Evolutionary conservation across 2,888 invertebrate species (phyloP).

Genomic region (Nomada hirtipes): DNA sequence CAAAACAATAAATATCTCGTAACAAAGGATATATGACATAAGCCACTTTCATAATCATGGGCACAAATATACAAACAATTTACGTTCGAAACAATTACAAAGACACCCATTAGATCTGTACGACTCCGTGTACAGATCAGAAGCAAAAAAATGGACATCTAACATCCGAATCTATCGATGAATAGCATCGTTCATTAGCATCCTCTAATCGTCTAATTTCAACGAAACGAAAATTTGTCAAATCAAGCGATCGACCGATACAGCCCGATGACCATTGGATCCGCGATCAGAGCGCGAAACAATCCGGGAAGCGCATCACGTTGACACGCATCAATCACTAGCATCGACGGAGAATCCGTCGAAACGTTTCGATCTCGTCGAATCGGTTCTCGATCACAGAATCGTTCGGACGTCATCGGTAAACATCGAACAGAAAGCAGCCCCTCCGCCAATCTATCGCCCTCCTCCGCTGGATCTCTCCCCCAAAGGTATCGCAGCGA

Average conservation of each 20-base stretch:
- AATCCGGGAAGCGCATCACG: neutral
- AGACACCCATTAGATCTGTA: too few relatives aligned
- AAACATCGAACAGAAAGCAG: slow-evolving; percentile 6
- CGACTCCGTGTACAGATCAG: too few relatives aligned
- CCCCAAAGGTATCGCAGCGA: neutral
- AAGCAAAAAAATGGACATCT: too few relatives aligned
- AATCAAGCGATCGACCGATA: neutral
- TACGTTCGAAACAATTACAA: too few relatives aligned
- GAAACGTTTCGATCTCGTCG: slow-evolving; percentile 11
- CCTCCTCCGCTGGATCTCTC: too few relatives aligned
- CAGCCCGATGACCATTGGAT: neutral
- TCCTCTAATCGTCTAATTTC: neutral
- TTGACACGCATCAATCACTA: slow-evolving; percentile 19
- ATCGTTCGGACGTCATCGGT: slow-evolving; percentile 11
- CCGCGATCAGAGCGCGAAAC: too few relatives aligned
- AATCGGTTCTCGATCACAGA: neutral
- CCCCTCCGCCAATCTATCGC: neutral
- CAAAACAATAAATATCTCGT: too few relatives aligned
- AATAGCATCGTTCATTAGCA: neutral
- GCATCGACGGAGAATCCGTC: slow-evolving; percentile 4
- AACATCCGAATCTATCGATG: too few relatives aligned
- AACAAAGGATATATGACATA: too few relatives aligned
- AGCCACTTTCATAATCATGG: too few relatives aligned
- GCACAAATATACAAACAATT: too few relatives aligned
- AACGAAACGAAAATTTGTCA: neutral